These are phyloP conservation scores for Morone saxatilis DNA, from an alignment of 2,113 vertebrate genomes.

Conservation along the genomic window DNA sequence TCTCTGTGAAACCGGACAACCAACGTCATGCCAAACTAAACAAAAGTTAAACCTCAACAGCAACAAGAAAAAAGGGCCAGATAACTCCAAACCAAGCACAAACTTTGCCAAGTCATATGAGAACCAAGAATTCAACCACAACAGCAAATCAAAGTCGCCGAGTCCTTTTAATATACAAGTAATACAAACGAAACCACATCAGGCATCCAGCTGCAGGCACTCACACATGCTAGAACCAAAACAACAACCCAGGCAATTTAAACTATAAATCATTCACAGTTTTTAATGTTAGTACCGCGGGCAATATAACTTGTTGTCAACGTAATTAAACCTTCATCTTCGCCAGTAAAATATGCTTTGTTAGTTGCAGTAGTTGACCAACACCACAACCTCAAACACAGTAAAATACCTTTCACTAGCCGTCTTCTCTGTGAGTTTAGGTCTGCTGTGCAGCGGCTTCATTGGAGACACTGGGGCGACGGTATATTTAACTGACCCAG, in stretches of 20 bases:
- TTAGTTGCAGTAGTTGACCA: conserved; percentile 14
- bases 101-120: conserved; percentile 12
- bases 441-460: conserved; percentile 46
- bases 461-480: conserved; percentile 42
- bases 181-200: conserved; percentile 19
- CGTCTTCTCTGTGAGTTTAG: conserved; percentile 48
- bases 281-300: conserved; percentile 35
- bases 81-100: conserved; percentile 43
- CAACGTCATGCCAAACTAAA: conserved; percentile 37
- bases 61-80: background rate
- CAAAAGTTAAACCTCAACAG: conserved; percentile 14
- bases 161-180: conserved; percentile 27
- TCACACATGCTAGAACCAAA: conserved; percentile 36
- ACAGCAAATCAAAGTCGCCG: conserved; percentile 16
- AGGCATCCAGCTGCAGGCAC: conserved; percentile 16
- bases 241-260: conserved; percentile 12
- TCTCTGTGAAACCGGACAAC: background rate
- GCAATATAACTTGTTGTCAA: background rate
- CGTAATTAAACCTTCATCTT: conserved; percentile 13
- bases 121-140: background rate
- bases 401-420: conserved; percentile 75
- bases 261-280: background rate
- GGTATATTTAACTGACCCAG: conserved; percentile 73
- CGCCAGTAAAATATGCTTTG: background rate
- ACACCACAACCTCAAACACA: conserved; percentile 13